These are phyloP conservation scores for Gryllus longicercus DNA, from an alignment of 2,888 invertebrate species.

Conservation along the genomic window DNA sequence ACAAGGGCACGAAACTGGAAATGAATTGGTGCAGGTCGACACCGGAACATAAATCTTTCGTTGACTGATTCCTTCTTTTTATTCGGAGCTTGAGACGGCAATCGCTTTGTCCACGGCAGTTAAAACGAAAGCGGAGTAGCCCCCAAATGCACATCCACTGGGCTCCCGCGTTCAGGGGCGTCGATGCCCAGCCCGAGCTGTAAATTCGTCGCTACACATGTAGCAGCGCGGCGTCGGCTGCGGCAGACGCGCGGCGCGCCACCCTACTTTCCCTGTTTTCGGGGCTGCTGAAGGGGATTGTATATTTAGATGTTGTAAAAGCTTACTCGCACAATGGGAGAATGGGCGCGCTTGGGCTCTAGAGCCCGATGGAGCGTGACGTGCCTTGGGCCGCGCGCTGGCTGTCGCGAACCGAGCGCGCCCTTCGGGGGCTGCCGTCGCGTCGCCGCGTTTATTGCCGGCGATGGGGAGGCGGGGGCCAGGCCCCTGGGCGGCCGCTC, in stretches of 20 bases:
- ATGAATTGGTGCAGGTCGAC: background rate
- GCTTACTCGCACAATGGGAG: background rate
- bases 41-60: background rate
- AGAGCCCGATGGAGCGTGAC: background rate
- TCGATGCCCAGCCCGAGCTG: background rate
- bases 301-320: conserved; percentile 17
- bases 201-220: conserved; percentile 2
- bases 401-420: background rate
- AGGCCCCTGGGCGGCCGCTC: too few species aligned
- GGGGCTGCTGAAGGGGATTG: background rate
- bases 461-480: background rate
- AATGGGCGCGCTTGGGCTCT: background rate
- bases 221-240: background rate
- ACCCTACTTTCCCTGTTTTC: background rate
- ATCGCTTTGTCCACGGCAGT: background rate
- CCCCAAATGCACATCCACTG: background rate
- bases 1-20: background rate
- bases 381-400: background rate
- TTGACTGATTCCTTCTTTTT: conserved; percentile 4
- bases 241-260: background rate
- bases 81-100: background rate
- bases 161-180: background rate
- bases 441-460: background rate
- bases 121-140: background rate
- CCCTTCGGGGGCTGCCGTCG: background rate